Conservation (phyloP, 2,113 vertebrate genomes). For the Brienomyrus brachyistius region DNA sequence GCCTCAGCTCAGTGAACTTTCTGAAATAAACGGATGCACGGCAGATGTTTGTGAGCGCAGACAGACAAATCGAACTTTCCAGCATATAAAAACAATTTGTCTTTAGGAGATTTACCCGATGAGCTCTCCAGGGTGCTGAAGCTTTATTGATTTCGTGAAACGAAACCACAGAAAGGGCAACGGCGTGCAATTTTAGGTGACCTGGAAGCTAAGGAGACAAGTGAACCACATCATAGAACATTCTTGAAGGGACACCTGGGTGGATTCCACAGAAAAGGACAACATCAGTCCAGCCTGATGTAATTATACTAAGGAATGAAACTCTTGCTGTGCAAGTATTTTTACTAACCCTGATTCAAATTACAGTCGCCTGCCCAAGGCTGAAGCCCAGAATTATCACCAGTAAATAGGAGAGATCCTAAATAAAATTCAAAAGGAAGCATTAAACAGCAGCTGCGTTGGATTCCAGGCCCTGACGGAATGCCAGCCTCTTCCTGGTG, state of each 20-base stretch:
- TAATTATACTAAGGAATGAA: not conserved
- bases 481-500: slow-evolving; percentile 21
- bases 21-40: not conserved
- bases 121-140: slow-evolving; percentile 30
- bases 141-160: not conserved
- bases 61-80: not conserved
- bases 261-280: not conserved
- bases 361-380: not conserved
- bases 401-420: slow-evolving; percentile 3
- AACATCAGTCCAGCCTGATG: not conserved
- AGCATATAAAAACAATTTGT: not conserved
- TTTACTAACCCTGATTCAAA: not conserved
- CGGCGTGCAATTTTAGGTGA: not conserved
- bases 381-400: not conserved
- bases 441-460: slow-evolving; percentile 26
- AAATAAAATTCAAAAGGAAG: slow-evolving; percentile 18
- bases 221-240: not conserved
- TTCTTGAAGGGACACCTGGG: not conserved
- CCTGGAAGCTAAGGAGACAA: not conserved
- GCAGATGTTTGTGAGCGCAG: not conserved
- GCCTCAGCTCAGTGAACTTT: not conserved
- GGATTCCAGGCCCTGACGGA: slow-evolving; percentile 31
- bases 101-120: not conserved
- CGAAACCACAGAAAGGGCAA: not conserved
- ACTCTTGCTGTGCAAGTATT: not conserved